Base-by-base conservation (phyloP, 2,888 invertebrate species). In the Cheilosia pagana region DNA sequence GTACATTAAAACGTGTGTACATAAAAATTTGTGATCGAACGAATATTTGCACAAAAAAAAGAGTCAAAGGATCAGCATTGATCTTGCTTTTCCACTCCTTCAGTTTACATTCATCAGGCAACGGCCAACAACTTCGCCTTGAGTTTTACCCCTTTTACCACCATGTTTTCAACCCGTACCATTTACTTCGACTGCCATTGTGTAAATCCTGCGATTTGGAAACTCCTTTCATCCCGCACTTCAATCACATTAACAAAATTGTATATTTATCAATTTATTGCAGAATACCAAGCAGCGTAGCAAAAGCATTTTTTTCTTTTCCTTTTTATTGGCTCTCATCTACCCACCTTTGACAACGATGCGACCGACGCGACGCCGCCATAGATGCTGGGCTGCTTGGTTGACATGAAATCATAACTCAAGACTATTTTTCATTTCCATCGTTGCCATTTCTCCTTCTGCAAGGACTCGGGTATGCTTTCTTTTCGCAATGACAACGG, bases 331-430 rank as follows among this genome's bases (percentile, higher is more conserved):
- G 21, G 14, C 23, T 7, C 23, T 7, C 28, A 16, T 8, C n/a
- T 4, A 10, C n/a, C n/a, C 41, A 39, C n/a, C 39, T 12, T 12
- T 21, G 21, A 28, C 28, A 28, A 1, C 1, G 28, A 28, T 8
- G 28, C 28, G 12, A 53, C n/a, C n/a, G n/a, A n/a, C n/a, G n/a
- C n/a, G n/a, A n/a, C n/a, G n/a, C n/a, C 25, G 41, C 19, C 19
- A 67, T 53, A 62, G 68, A 71, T 53, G 71, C 53, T 67, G 55
- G 2, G 1, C 28, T 8, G 28, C 28, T 28, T 28, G 28, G 82
- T 72, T 67, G 82, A 82, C 82, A 72, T 68, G 8, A 43, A 72
- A 82, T 82, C 82, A 82, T 82, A 82, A 78, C 62, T 78, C 72
- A 77, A 52, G 72, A 72, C 62, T 55, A 82, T 82, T 82, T 82